Conservation (phyloP, 2,113 vertebrate genomes). For the Furnarius figulus region DNA sequence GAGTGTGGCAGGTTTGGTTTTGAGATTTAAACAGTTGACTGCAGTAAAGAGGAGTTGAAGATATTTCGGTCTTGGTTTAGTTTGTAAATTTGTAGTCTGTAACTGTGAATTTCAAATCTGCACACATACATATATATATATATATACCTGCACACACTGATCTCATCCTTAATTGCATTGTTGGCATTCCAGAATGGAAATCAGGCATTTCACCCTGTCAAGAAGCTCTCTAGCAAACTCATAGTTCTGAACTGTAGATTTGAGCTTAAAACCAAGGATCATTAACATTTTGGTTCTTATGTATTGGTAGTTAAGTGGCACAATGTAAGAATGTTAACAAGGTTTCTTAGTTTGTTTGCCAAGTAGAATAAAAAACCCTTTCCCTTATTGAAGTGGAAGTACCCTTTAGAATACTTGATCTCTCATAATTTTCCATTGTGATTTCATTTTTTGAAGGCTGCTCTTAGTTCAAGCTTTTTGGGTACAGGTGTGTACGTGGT, state of each 20-base stretch:
- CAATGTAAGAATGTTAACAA: background rate
- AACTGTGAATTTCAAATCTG: background rate
- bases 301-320: background rate
- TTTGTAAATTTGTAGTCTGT: background rate
- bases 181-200: background rate
- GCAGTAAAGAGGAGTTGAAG: background rate
- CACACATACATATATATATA: accelerated
- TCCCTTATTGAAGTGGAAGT: background rate
- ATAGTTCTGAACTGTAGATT: background rate
- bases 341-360: background rate
- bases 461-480: background rate
- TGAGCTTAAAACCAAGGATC: background rate
- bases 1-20: background rate
- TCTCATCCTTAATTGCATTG: background rate
- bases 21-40: background rate
- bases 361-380: background rate
- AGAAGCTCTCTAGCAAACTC: background rate
- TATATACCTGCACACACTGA: background rate
- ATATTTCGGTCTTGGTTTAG: background rate
- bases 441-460: background rate
- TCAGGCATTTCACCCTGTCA: background rate
- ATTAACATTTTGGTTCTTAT: background rate
- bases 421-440: background rate
- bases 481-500: background rate
- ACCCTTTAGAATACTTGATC: background rate